phyloP scores from a whole-genome alignment of 2,113 vertebrate species.

The Aviceda subcristata region DNA sequence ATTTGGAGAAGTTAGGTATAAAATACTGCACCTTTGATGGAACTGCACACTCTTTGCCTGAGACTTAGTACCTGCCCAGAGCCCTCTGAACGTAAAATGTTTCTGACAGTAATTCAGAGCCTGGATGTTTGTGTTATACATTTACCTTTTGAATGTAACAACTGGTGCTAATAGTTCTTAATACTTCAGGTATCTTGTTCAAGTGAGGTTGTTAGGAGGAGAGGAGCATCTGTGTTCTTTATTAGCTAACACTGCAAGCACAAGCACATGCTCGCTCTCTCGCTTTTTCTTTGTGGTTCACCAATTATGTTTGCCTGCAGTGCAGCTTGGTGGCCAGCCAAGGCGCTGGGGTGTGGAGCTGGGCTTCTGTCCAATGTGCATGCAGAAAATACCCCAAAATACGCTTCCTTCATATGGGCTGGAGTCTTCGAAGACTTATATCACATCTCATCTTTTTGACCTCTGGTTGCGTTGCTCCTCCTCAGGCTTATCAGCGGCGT shows the following conservation, averaged over 20 bases:
- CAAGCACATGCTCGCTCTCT: background rate
- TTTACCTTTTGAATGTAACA: background rate
- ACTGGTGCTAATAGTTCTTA: background rate
- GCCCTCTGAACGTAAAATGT: background rate
- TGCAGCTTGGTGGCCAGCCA: constrained; percentile 58
- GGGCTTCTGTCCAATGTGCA: background rate
- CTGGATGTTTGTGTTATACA: background rate
- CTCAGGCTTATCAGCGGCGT: background rate
- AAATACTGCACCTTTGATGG: background rate
- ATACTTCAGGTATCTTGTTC: background rate
- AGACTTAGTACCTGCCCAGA: background rate
- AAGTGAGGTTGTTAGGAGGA: background rate
- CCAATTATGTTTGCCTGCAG: constrained; percentile 35
- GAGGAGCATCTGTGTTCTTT: background rate
- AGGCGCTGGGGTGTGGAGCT: constrained; percentile 39
- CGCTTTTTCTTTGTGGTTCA: background rate
- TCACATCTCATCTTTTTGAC: background rate
- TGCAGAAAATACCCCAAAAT: constrained; percentile 12
- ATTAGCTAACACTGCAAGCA: background rate
- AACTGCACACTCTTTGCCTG: background rate
- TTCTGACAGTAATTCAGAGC: background rate
- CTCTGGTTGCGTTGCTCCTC: background rate
- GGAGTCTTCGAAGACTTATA: background rate
- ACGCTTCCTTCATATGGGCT: background rate
- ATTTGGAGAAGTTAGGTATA: background rate